Percentiles rank a stretch among this genome's conserved stretches.
phyloP scores from a whole-genome alignment of 2,113 vertebrate species.

The Stegostoma tigrinum region DNA sequence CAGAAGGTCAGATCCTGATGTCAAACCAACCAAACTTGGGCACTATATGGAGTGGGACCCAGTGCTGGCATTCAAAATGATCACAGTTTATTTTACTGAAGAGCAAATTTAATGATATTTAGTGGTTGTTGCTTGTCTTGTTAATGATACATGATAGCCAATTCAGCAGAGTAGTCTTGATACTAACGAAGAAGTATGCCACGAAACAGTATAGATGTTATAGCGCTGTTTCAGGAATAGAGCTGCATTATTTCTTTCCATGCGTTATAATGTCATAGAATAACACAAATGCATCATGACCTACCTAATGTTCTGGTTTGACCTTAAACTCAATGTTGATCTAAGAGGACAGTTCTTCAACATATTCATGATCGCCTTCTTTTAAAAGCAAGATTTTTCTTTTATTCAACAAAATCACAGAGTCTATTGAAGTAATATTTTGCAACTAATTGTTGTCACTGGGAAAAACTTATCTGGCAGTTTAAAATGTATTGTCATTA shows the following conservation, averaged over 20 bases:
- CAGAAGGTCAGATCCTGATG: background rate
- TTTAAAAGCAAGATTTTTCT: background rate
- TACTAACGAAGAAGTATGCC: background rate
- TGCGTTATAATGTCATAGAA: background rate
- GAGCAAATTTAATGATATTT: background rate
- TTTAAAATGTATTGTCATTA: background rate
- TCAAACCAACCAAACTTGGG: background rate
- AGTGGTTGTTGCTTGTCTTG: background rate
- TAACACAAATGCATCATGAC: background rate
- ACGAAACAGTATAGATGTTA: background rate
- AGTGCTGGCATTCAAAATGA: background rate
- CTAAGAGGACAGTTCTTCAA: background rate
- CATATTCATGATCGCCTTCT: background rate
- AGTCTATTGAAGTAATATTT: background rate
- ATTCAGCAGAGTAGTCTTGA: background rate
- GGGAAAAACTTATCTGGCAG: background rate
- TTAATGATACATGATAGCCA: background rate
- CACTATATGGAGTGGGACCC: background rate
- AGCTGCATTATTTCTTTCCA: background rate
- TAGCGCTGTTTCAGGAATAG: background rate
- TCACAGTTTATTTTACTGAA: background rate
- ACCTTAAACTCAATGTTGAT: background rate
- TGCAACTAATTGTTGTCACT: background rate
- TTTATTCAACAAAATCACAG: background rate
- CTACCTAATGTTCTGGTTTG: background rate